Conservation (phyloP, 1,140 invertebrate genomes). For the Oncopeltus fasciatus region DNA sequence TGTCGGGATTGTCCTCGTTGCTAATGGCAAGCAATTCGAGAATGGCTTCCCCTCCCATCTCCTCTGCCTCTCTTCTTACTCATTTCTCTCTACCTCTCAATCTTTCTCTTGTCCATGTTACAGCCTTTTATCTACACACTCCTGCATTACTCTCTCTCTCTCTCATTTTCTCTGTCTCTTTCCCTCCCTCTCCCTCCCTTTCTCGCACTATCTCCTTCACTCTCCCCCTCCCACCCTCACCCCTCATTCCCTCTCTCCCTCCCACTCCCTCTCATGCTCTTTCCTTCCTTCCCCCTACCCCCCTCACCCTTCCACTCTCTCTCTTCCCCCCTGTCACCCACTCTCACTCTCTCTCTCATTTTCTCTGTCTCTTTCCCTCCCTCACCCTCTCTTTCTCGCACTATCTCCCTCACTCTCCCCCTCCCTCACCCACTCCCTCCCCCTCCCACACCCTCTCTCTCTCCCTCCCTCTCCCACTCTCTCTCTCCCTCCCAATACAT, state of each 20-base stretch:
- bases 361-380: not conserved
- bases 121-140: too few relatives aligned
- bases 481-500: not conserved
- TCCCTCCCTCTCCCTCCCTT: slow-evolving; percentile 11
- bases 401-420: not conserved
- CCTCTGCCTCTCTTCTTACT: too few relatives aligned
- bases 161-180: slow-evolving; percentile 5
- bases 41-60: too few relatives aligned
- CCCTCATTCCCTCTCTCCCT: not conserved
- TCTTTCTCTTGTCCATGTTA: too few relatives aligned
- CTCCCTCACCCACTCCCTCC: not conserved
- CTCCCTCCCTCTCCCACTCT: not conserved
- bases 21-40: too few relatives aligned
- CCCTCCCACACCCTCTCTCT: not conserved
- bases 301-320: not conserved
- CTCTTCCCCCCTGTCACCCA: not conserved
- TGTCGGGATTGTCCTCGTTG: too few relatives aligned
- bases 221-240: not conserved
- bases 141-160: too few relatives aligned
- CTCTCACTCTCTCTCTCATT: not conserved
- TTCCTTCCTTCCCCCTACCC: not conserved
- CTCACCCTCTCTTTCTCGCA: not conserved
- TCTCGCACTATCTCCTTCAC: slow-evolving; percentile 3
- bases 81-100: too few relatives aligned
- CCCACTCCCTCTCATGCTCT: not conserved